Evolutionary conservation across 2,888 invertebrate species (phyloP).

Genomic region (Cecidostiba fungosa): DNA sequence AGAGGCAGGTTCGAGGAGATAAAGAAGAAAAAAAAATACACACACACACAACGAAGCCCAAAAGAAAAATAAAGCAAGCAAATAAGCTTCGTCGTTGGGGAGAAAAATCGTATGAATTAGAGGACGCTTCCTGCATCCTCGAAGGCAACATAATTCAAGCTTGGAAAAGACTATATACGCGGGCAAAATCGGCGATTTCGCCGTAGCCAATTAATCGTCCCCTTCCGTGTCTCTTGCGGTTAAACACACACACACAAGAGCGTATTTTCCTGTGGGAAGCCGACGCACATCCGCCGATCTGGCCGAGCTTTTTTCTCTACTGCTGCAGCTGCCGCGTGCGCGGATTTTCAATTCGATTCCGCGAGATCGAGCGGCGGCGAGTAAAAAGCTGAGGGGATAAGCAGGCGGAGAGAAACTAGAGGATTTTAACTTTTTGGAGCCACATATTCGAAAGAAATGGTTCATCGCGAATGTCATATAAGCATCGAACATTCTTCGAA

Average conservation of each 20-base stretch:
- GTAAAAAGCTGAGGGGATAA: not conserved
- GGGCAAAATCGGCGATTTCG: constrained; percentile 45
- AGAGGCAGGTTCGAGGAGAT: constrained; percentile 37
- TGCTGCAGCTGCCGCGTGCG: constrained; percentile 22
- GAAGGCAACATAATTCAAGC: constrained; percentile 50
- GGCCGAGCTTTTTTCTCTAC: constrained; percentile 31
- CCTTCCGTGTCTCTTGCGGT: not conserved
- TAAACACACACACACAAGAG: not conserved
- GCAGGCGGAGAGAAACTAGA: not conserved
- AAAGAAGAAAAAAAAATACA: not conserved
- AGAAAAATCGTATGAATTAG: constrained; percentile 56
- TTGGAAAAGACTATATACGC: constrained; percentile 22
- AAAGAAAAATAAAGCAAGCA: not conserved
- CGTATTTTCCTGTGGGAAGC: constrained; percentile 41
- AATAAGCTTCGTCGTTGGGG: not conserved
- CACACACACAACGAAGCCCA: not conserved
- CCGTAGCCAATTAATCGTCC: constrained; percentile 55
- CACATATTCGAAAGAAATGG: not conserved
- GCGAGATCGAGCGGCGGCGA: not conserved
- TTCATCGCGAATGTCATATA: no score
- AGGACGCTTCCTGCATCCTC: constrained; percentile 28
- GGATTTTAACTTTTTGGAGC: not conserved
- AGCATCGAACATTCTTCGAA: not conserved
- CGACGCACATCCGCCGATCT: not conserved
- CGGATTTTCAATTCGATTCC: constrained; percentile 53